Evolutionary conservation across 2,888 invertebrate species (phyloP).

Genomic region (Drosophila birchii): DNA sequence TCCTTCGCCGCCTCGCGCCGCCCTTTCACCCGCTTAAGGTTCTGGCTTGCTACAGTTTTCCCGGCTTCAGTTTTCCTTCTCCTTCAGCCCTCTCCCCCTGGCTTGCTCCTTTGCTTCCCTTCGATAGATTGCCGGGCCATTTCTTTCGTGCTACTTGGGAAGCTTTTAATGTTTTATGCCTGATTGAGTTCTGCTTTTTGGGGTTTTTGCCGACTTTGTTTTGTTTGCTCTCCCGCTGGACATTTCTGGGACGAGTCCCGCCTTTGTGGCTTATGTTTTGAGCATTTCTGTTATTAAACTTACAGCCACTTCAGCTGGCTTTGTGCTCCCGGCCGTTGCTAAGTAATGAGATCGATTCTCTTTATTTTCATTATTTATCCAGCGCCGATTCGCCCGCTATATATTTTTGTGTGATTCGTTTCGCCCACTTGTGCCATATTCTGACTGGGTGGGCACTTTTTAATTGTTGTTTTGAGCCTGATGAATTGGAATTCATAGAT

Average conservation of each 20-base stretch:
- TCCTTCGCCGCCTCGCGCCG: conserved; percentile 36
- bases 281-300: conserved; percentile 76
- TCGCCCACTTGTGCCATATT: conserved; percentile 63
- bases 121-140: conserved; percentile 40
- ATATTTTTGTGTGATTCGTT: conserved; percentile 7
- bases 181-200: conserved; percentile 80
- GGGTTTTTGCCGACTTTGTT: conserved; percentile 71
- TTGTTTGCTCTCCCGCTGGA: conserved; percentile 48
- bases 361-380: conserved; percentile 50
- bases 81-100: background rate
- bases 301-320: conserved; percentile 52
- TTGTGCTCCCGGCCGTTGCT: conserved; percentile 65
- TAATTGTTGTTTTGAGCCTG: conserved; percentile 35
- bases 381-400: conserved; percentile 13
- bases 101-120: conserved; percentile 5
- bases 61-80: conserved; percentile 19
- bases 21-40: conserved; percentile 6
- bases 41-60: conserved; percentile 19
- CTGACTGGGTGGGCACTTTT: conserved; percentile 29
- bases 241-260: conserved; percentile 60
- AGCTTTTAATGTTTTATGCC: conserved; percentile 77
- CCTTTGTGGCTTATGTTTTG: conserved; percentile 75
- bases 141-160: conserved; percentile 45
- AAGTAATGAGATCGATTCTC: conserved; percentile 80
- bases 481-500: conserved; percentile 51